Base-by-base conservation (phyloP, 2,797 vertebrate genomes). In the Microctenopoma stevenorrisi region DNA sequence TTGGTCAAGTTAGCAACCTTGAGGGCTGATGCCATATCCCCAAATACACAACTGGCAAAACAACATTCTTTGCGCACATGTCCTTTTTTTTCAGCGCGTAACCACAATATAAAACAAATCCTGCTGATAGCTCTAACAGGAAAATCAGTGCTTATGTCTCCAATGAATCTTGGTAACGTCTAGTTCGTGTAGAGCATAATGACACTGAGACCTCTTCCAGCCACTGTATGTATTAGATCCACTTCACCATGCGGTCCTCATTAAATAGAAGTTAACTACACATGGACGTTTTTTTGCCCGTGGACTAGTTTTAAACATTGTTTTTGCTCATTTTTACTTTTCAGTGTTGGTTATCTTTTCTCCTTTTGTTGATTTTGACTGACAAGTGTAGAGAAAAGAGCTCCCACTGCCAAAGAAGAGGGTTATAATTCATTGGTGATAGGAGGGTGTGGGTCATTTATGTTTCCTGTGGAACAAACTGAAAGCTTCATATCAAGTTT, bases 391-490 rank as follows among this genome's bases (percentile, higher is more conserved):
- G 42, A 33, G 43, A 2, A 69, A 72, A 66, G 54, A 49, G 49
- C 43, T 48, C 68, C 44, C 40, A 5, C 35, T 53, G 38, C 48
- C 56, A 52, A 70, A 71, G 80, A 70, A 66, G 37, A 59, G 67
- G n/a, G 50, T 53, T 58, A 68, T 76, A 50, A 85, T 85, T 70
- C 70, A 83, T 57, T 50, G 58, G 28, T 51, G 79, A 86, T 72
- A 42, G 72, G 56, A 76, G 81, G 86, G 84, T 72, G 87, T 84
- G 79, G 80, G 57, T 79, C 79, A 63, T 67, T 76, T 68, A 46
- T 73, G 66, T 80, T 90, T 92, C 88, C 86, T 85, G 82, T 90
- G 82, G 76, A 89, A 82, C 68, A 16, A 46, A 79, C 56, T 2
- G 9, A 86, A 83, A 74, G 42, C 53, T 64, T 72, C 26, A 64